Percentiles rank a stretch among this genome's conserved stretches.
phyloP scores from a whole-genome alignment of 2,888 invertebrate genomes.

The Conus canariensis region DNA sequence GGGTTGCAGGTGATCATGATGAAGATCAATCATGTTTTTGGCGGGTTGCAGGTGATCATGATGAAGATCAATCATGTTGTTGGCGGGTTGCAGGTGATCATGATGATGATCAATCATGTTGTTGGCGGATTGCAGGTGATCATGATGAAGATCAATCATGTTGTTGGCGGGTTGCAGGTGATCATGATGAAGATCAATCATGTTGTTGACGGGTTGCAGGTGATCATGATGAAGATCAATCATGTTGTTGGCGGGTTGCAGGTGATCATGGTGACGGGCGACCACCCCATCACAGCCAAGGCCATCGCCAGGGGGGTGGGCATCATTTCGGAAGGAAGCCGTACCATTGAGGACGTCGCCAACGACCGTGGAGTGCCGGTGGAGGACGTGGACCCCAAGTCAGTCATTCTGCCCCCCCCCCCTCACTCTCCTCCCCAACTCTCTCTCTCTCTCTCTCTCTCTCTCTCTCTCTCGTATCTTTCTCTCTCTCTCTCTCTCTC shows the following conservation, averaged over 20 bases:
- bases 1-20: no score
- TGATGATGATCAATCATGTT: no score
- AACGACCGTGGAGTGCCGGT: constrained; percentile 81
- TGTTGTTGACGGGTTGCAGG: no score
- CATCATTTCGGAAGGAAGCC: constrained; percentile 81
- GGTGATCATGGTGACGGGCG: constrained; percentile 82
- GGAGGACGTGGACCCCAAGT: constrained; percentile 78
- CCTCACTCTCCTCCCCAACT: background rate
- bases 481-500: background rate
- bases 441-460: background rate
- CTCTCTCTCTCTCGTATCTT: background rate
- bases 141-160: no score
- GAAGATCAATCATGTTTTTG: no score
- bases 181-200: no score
- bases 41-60: no score
- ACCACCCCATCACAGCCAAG: constrained; percentile 82
- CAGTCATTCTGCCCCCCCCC: constrained; percentile 1
- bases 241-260: constrained; percentile 23
- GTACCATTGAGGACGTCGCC: constrained; percentile 88
- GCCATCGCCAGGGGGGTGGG: constrained; percentile 82
- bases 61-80: no score
- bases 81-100: no score
- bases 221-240: background rate
- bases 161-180: no score
- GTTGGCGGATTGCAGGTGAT: no score